Conservation (phyloP, 2,113 vertebrate genomes). For the Saccopteryx bilineata region DNA sequence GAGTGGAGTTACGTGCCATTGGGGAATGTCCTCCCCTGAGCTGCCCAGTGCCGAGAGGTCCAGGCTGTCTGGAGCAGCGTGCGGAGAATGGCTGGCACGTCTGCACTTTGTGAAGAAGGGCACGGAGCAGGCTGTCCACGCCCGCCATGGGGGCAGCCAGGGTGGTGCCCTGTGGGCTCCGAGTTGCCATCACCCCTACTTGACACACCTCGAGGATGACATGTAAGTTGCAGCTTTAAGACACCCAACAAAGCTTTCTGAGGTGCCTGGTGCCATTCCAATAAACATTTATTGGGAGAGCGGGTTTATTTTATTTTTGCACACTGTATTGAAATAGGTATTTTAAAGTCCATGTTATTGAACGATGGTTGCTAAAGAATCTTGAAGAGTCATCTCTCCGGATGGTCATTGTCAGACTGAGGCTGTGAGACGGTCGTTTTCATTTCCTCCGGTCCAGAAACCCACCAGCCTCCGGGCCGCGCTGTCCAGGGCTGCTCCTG, state of each 20-base stretch:
- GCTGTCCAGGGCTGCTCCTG: too few species aligned
- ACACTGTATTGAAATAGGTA: not conserved
- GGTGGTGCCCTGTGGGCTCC: not conserved
- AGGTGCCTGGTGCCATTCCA: too few species aligned
- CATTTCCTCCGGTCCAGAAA: too few species aligned
- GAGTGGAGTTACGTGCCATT: not conserved
- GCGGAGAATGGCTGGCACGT: too few species aligned
- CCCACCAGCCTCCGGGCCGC: not conserved
- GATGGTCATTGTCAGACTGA: accelerated
- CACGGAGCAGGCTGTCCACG: too few species aligned
- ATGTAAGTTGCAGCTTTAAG: not conserved
- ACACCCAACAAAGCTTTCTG: not conserved
- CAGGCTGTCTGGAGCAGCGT: not conserved
- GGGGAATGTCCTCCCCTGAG: not conserved
- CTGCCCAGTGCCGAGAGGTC: not conserved
- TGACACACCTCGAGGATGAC: accelerated
- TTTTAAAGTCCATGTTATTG: not conserved
- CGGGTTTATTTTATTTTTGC: not conserved
- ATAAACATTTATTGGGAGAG: not conserved
- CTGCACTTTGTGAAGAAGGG: too few species aligned
- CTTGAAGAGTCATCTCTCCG: not conserved
- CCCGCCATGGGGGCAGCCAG: not conserved
- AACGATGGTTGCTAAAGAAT: not conserved
- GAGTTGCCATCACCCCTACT: not conserved
- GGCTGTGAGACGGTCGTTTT: not conserved